Conservation (phyloP, 2,113 vertebrate genomes). For the Mesoclemmys tuberculata region DNA sequence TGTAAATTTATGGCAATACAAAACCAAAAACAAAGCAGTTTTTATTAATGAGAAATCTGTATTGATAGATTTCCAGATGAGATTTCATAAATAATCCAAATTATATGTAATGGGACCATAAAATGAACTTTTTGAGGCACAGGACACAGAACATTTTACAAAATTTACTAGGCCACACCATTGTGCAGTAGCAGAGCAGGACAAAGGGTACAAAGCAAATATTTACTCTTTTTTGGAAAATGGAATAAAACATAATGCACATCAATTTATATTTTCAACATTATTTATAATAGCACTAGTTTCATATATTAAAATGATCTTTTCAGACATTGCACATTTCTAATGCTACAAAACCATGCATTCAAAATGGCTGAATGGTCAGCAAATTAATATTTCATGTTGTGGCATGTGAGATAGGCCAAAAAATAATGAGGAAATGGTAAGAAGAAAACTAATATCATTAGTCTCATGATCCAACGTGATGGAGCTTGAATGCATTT, state of each 20-base stretch:
- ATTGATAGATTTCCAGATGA: not conserved
- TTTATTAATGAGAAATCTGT: not conserved
- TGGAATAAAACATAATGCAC: constrained; percentile 26
- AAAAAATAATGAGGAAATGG: not conserved
- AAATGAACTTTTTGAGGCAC: not conserved
- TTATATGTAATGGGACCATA: not conserved
- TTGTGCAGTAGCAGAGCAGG: constrained; percentile 11
- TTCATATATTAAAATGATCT: not conserved
- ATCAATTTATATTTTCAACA: constrained; percentile 16
- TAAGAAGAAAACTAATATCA: not conserved
- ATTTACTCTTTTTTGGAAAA: not conserved
- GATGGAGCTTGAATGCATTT: not conserved
- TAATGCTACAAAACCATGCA: not conserved
- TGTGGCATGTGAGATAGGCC: not conserved
- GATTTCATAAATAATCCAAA: constrained; percentile 11
- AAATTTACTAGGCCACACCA: constrained; percentile 39
- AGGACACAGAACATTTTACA: not conserved
- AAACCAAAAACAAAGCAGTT: not conserved
- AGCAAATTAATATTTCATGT: not conserved
- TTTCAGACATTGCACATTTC: not conserved
- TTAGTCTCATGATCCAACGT: not conserved
- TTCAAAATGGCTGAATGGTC: not conserved
- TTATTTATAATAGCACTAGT: not conserved
- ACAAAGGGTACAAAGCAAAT: constrained; percentile 16
- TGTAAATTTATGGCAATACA: not conserved